Evolutionary conservation across 2,888 invertebrate genomes (phyloP).

Genomic region (Cistogaster globosa): DNA sequence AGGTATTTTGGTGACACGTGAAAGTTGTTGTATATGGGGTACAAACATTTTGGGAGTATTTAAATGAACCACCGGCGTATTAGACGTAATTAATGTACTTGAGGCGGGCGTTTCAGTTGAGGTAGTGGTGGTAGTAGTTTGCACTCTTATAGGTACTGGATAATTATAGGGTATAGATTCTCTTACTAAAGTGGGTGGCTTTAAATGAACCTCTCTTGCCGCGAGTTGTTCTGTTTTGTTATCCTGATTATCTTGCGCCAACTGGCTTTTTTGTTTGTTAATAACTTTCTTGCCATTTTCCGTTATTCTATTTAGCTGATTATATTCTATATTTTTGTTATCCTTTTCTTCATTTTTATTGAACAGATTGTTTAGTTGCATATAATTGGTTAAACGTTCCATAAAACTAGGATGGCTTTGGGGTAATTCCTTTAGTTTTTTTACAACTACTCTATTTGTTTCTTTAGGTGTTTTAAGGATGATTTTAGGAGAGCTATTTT

Average conservation of each 20-base stretch:
- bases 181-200: slow-evolving; percentile 72
- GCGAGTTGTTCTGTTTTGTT: slow-evolving; percentile 8
- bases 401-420: slow-evolving; percentile 71
- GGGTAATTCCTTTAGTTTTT: slow-evolving; percentile 41
- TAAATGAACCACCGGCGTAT: slow-evolving; percentile 72
- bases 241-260: not conserved
- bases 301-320: slow-evolving; percentile 42
- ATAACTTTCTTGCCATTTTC: slow-evolving; percentile 42
- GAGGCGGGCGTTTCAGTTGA: slow-evolving; percentile 8
- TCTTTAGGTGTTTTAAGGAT: slow-evolving; percentile 55
- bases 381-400: slow-evolving; percentile 74
- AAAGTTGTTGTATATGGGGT: slow-evolving; percentile 75
- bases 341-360: slow-evolving; percentile 38
- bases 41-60: slow-evolving; percentile 74
- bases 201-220: not conserved
- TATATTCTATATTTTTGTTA: not conserved
- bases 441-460: slow-evolving; percentile 44
- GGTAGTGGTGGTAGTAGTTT: slow-evolving; percentile 32
- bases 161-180: slow-evolving; percentile 77
- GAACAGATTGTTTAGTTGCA: slow-evolving; percentile 76
- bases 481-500: not conserved
- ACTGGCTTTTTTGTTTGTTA: not conserved
- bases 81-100: slow-evolving; percentile 11
- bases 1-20: slow-evolving; percentile 74
- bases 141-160: slow-evolving; percentile 76